These are phyloP conservation scores for Todus mexicanus DNA, from an alignment of 2,797 vertebrate species.

Conservation along the genomic window DNA sequence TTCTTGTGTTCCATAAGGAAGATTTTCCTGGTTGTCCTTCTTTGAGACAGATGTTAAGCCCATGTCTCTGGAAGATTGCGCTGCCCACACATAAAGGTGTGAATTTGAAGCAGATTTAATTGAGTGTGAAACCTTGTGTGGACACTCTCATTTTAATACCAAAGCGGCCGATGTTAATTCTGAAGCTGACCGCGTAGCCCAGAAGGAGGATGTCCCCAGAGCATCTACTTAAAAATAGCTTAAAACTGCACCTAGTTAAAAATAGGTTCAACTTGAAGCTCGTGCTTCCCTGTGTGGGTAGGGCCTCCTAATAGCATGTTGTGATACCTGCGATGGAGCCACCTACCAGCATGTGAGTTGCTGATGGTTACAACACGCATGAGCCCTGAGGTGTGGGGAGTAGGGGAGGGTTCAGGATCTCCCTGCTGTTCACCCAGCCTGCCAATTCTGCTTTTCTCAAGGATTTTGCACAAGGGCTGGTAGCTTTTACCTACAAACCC, in stretches of 20 bases:
- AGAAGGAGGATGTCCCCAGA: neutral
- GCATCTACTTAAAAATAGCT: conserved; percentile 16
- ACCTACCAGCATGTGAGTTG: neutral
- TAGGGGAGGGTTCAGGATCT: neutral
- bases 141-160: neutral
- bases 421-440: neutral
- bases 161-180: neutral
- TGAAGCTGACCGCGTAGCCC: neutral
- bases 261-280: conserved; percentile 4
- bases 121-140: neutral
- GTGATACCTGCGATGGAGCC: neutral
- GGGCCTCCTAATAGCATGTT: neutral
- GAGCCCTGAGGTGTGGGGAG: accelerated
- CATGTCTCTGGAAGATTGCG: neutral
- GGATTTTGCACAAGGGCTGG: neutral
- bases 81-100: neutral
- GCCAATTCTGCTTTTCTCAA: neutral
- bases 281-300: neutral
- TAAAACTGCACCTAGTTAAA: conserved; percentile 11
- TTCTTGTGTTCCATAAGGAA: neutral
- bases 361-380: neutral
- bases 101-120: neutral
- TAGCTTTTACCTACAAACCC: neutral
- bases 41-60: neutral
- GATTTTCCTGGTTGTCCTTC: neutral